Percentiles rank a stretch among this genome's conserved stretches.
phyloP scores from a whole-genome alignment of 2,797 vertebrate species.

The Lindbergichthys nudifrons region DNA sequence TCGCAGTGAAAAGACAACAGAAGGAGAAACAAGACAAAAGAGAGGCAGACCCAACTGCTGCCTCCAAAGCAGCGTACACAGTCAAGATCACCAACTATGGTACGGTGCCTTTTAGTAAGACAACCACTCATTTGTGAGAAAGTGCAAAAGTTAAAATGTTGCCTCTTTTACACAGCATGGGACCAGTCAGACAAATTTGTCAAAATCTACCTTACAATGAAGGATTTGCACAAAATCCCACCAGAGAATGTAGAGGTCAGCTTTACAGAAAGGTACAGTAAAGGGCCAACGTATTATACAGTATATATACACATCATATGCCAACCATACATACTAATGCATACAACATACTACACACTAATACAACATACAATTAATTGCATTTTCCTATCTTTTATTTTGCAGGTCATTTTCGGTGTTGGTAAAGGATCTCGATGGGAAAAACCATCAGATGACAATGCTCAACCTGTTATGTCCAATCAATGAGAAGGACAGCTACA shows the following conservation, averaged over 20 bases:
- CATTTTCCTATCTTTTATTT: constrained; percentile 10
- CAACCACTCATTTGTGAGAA: background rate
- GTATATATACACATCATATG: background rate
- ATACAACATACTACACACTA: background rate
- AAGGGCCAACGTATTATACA: background rate
- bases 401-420: constrained; percentile 91
- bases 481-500: constrained; percentile 89
- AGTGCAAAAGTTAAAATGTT: background rate
- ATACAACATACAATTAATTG: background rate
- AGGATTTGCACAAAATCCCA: constrained; percentile 91
- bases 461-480: constrained; percentile 92
- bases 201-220: constrained; percentile 95
- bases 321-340: background rate
- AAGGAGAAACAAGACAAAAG: constrained; percentile 85
- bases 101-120: constrained; percentile 59
- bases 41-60: constrained; percentile 54
- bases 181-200: constrained; percentile 98
- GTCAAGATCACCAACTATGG: constrained; percentile 97
- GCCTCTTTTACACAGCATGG: constrained; percentile 86
- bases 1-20: constrained; percentile 84
- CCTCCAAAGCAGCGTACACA: constrained; percentile 86
- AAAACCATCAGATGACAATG: constrained; percentile 94
- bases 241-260: constrained; percentile 90
- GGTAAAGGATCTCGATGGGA: constrained; percentile 93
- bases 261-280: constrained; percentile 92